Evolutionary conservation across 2,113 vertebrate genomes (phyloP).

Genomic region (Prunella himalayana): DNA sequence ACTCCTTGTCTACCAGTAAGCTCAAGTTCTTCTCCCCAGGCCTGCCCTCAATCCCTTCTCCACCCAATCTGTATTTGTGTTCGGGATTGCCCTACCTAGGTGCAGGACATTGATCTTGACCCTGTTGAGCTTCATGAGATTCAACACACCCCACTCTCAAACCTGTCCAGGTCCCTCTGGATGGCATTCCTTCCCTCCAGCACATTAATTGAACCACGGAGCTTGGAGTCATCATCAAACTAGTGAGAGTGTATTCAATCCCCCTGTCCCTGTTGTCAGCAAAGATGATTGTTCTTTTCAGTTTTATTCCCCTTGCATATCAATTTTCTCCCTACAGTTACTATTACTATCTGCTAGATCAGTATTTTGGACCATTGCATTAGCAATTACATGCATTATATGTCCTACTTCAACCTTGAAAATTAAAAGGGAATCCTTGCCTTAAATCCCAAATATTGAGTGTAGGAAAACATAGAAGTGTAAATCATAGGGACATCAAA

Average conservation of each 20-base stretch:
- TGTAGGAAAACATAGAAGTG: not conserved
- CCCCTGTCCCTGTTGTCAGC: accelerated
- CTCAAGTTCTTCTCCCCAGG: not conserved
- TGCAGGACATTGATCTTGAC: not conserved
- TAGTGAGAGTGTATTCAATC: not conserved
- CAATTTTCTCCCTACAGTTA: not conserved
- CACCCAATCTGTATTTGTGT: not conserved
- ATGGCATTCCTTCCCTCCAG: not conserved
- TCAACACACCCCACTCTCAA: not conserved
- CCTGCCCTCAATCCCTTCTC: not conserved
- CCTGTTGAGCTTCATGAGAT: not conserved
- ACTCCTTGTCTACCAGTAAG: not conserved
- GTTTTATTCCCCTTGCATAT: not conserved
- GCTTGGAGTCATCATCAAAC: not conserved
- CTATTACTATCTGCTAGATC: not conserved
- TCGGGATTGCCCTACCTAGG: not conserved
- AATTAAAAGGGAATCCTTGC: not conserved
- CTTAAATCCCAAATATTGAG: not conserved
- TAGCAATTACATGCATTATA: not conserved
- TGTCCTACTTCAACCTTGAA: not conserved
- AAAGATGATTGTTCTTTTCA: not conserved
- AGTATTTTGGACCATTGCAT: not conserved
- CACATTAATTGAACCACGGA: accelerated
- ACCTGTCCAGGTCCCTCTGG: not conserved
- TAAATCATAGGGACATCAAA: not conserved